Conservation (phyloP, 2,113 vertebrate species). For the Picathartes gymnocephalus region DNA sequence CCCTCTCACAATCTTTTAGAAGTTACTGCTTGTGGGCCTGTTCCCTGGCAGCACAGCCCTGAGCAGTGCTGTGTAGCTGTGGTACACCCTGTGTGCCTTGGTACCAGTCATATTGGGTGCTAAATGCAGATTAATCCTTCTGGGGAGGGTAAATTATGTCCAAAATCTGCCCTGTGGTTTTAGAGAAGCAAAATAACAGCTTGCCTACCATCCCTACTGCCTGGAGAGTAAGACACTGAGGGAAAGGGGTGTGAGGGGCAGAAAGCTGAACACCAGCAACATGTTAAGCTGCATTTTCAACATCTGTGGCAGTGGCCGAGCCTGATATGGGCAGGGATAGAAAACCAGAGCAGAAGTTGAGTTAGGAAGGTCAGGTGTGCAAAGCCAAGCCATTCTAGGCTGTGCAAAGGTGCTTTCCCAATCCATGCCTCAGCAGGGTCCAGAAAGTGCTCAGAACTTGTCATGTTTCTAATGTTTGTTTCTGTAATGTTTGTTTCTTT, state of each 20-base stretch:
- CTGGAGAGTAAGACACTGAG: background rate
- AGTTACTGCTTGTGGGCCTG: background rate
- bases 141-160: accelerated
- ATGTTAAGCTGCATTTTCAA: background rate
- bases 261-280: background rate
- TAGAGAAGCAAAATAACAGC: background rate
- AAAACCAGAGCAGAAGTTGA: background rate
- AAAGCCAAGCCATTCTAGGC: background rate
- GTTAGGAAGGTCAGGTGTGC: background rate
- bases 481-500: background rate
- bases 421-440: background rate
- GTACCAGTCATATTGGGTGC: background rate
- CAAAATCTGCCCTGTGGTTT: background rate
- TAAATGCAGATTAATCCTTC: background rate
- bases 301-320: background rate
- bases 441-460: background rate
- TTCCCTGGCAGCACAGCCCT: background rate
- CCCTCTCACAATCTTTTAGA: background rate
- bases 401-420: background rate
- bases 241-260: background rate
- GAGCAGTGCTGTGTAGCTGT: background rate
- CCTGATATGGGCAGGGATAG: background rate
- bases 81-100: background rate
- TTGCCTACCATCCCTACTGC: background rate
- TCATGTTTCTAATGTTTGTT: background rate